phyloP scores from a whole-genome alignment of 2,113 vertebrate genomes.

The Nannobrachium achirus region DNA sequence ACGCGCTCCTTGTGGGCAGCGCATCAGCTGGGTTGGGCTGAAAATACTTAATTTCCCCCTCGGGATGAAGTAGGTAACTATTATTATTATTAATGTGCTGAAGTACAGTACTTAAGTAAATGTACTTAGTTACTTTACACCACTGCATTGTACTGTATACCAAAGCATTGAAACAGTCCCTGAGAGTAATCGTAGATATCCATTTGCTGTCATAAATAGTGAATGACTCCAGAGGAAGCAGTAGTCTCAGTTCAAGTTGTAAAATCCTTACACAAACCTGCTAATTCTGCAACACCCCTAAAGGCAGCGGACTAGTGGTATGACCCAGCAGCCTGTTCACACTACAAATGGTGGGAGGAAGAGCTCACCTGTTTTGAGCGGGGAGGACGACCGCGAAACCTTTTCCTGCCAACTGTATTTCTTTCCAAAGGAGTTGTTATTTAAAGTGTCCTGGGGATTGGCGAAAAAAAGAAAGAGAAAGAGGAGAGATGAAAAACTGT shows the following conservation, averaged over 20 bases:
- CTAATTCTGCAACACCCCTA: background rate
- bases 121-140: no score
- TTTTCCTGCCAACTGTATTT: conserved; percentile 99
- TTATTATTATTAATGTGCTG: no score
- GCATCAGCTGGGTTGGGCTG: no score
- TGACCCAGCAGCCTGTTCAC: background rate
- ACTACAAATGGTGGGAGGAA: background rate
- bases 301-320: background rate
- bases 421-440: conserved; percentile 98
- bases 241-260: background rate
- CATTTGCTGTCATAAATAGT: background rate
- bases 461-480: conserved; percentile 16
- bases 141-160: conserved; percentile 24
- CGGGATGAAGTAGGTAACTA: no score
- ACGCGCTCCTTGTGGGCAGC: no score
- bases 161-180: conserved; percentile 19
- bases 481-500: background rate
- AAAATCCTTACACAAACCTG: background rate
- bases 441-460: conserved; percentile 90
- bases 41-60: no score
- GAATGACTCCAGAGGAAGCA: background rate
- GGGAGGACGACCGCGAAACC: conserved; percentile 92
- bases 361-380: conserved; percentile 91
- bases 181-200: background rate
- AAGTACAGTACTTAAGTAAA: no score